A percentile compares a stretch with the other conserved stretches of the same genome.
phyloP scores from a whole-genome alignment of 1,140 invertebrate genomes.

The Hermatobates lingyangjiaoensis region DNA sequence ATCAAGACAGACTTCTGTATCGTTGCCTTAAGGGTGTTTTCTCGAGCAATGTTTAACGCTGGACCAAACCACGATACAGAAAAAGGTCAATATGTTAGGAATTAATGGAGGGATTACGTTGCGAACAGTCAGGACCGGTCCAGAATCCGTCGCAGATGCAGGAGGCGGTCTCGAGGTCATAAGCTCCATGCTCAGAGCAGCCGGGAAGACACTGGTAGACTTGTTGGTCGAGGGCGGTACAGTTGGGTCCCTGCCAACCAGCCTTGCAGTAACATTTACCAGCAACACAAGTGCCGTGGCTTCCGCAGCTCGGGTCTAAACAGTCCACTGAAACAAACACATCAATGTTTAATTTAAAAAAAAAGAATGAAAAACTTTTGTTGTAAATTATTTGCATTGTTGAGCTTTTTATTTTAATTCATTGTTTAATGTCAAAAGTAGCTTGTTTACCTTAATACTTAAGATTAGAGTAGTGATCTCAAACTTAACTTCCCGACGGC shows the following conservation, averaged over 20 bases:
- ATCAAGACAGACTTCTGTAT: too few species aligned
- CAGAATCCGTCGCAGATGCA: slow-evolving; percentile 78
- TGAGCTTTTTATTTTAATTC: too few species aligned
- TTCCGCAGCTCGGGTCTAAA: slow-evolving; percentile 68
- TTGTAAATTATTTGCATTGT: too few species aligned
- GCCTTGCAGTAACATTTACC: slow-evolving; percentile 87
- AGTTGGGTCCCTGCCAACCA: slow-evolving; percentile 85
- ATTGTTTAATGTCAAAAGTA: too few species aligned
- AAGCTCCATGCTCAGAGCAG: slow-evolving; percentile 75
- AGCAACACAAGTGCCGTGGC: slow-evolving; percentile 77
- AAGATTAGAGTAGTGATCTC: too few species aligned
- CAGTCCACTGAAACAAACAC: slow-evolving; percentile 46
- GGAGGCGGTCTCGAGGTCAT: slow-evolving; percentile 66
- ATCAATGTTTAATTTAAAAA: neutral
- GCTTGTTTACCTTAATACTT: too few species aligned
- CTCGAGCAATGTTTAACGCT: too few species aligned
- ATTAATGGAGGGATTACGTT: slow-evolving; percentile 59
- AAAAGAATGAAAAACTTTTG: too few species aligned
- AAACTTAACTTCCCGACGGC: too few species aligned
- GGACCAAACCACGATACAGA: too few species aligned
- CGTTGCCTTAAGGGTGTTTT: too few species aligned
- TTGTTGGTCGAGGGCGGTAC: slow-evolving; percentile 66
- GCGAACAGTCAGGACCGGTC: slow-evolving; percentile 75
- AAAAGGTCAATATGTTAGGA: too few species aligned
- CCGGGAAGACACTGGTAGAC: slow-evolving; percentile 74